Evolutionary conservation across 2,888 invertebrate species (phyloP).

Genomic region (Cephus pygmeus): DNA sequence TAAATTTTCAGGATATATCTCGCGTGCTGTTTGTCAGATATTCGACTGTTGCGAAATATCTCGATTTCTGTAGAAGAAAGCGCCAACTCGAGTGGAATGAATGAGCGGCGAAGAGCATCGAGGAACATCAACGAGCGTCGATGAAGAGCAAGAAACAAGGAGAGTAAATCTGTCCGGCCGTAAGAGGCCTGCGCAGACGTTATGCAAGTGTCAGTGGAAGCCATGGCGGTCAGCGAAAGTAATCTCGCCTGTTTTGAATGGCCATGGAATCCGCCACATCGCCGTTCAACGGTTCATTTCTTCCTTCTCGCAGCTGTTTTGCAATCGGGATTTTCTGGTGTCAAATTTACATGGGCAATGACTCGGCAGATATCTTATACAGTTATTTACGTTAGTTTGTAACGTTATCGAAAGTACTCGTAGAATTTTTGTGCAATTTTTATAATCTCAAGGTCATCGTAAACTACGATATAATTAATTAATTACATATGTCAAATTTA

Average conservation of each 20-base stretch:
- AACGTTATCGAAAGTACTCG: not conserved
- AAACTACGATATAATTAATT: not conserved
- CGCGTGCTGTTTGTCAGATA: not conserved
- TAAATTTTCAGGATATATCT: not conserved
- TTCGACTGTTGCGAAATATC: not conserved
- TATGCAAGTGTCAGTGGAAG: conserved; percentile 33
- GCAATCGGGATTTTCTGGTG: not conserved
- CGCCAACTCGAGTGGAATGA: not conserved
- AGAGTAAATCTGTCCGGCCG: conserved; percentile 3
- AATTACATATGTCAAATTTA: not conserved
- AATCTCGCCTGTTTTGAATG: conserved; percentile 38
- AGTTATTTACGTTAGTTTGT: not conserved
- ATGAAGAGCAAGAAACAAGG: not conserved
- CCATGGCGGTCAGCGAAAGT: conserved; percentile 55
- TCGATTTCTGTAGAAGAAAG: not conserved
- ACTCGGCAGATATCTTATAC: not conserved
- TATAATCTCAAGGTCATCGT: not conserved
- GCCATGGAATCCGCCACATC: conserved; percentile 17
- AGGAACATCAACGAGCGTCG: conserved; percentile 13
- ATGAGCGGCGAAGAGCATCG: not conserved
- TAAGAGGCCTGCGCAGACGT: conserved; percentile 28
- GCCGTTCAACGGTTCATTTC: conserved; percentile 15
- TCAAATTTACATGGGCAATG: not conserved
- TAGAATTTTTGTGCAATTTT: not conserved
- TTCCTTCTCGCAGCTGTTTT: conserved; percentile 4